phyloP scores from a whole-genome alignment of 2,113 vertebrate species.

The Siphamia tubifer region DNA sequence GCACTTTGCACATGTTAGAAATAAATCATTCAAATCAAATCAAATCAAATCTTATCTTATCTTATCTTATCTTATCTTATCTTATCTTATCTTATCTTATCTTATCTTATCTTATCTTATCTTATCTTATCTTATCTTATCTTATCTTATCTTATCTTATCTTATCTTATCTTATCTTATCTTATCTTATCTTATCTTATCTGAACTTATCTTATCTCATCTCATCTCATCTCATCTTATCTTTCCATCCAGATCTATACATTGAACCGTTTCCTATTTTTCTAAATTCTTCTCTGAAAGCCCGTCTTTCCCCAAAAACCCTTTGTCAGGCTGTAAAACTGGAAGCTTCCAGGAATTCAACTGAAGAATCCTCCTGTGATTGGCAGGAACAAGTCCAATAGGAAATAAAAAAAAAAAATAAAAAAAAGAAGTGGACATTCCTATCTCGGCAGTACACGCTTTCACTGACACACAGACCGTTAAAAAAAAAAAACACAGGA shows the following conservation, averaged over 20 bases:
- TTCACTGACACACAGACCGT: neutral
- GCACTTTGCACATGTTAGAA: too few species aligned
- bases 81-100: too few species aligned
- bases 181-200: too few species aligned
- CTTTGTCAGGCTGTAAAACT: slow-evolving; percentile 9
- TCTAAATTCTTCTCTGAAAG: slow-evolving; percentile 19
- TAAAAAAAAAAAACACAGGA: neutral
- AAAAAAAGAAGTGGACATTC: slow-evolving; percentile 62
- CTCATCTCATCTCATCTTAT: neutral
- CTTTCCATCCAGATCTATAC: slow-evolving; percentile 37
- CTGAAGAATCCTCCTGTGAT: slow-evolving; percentile 41
- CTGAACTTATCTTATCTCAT: too few species aligned
- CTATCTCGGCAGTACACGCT: slow-evolving; percentile 25
- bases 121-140: too few species aligned
- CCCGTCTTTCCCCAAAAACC: neutral
- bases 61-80: too few species aligned
- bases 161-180: too few species aligned
- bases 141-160: too few species aligned
- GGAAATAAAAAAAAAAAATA: slow-evolving; percentile 69
- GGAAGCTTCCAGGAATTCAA: slow-evolving; percentile 39
- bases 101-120: too few species aligned
- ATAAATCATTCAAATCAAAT: too few species aligned
- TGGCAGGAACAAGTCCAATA: slow-evolving; percentile 22
- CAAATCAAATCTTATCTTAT: too few species aligned
- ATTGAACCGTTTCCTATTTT: slow-evolving; percentile 43